Evolutionary conservation across 2,113 vertebrate genomes (phyloP).

Genomic region (Cyprinodon tularosa): DNA sequence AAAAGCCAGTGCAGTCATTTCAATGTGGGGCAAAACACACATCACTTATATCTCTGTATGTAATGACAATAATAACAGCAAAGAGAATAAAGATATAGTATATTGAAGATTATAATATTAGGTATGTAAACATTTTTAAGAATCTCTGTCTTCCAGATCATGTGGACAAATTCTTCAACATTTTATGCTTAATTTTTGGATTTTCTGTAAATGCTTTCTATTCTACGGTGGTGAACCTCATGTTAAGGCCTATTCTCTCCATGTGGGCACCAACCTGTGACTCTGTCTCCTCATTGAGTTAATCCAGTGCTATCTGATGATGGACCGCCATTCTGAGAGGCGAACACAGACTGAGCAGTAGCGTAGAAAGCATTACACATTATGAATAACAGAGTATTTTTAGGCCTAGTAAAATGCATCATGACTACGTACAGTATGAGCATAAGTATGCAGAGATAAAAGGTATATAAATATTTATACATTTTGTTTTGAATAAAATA

Average conservation of each 20-base stretch:
- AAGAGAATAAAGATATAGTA: constrained; percentile 66
- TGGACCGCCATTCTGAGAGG: constrained; percentile 28
- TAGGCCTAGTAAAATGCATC: constrained; percentile 78
- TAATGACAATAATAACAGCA: constrained; percentile 50
- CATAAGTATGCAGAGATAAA: constrained; percentile 79
- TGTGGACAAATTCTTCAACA: constrained; percentile 67
- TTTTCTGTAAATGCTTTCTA: constrained; percentile 74
- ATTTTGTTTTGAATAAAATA: constrained; percentile 77
- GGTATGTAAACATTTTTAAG: constrained; percentile 75
- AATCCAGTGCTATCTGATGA: constrained; percentile 35
- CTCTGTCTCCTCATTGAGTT: constrained; percentile 51
- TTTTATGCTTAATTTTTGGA: constrained; percentile 45
- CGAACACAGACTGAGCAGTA: constrained; percentile 62
- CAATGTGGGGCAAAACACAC: constrained; percentile 53
- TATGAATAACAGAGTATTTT: constrained; percentile 79
- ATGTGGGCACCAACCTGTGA: constrained; percentile 42
- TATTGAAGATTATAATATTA: constrained; percentile 71
- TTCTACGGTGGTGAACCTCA: constrained; percentile 64
- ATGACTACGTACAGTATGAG: constrained; percentile 72
- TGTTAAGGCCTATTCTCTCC: constrained; percentile 46
- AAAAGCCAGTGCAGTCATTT: constrained; percentile 44
- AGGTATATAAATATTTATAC: constrained; percentile 63
- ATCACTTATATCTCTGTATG: constrained; percentile 66
- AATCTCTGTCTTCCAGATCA: constrained; percentile 81
- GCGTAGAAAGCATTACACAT: constrained; percentile 75